phyloP scores from a whole-genome alignment of 2,888 invertebrate genomes.

The Malacosoma neustria region DNA sequence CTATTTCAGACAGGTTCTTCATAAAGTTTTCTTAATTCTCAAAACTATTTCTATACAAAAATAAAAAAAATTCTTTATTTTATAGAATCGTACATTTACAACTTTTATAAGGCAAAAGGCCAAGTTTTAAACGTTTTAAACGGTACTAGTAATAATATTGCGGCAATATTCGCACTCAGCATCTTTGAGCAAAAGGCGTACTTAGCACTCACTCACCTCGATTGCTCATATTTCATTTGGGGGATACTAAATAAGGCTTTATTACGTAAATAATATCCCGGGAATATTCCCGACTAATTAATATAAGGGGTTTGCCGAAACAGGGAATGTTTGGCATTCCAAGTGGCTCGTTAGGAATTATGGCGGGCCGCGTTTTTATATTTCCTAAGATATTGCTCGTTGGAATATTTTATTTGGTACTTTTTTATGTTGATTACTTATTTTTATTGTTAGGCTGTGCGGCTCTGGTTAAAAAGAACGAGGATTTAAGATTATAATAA shows the following conservation, averaged over 20 bases:
- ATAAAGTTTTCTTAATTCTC: too few species aligned
- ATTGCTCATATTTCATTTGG: conserved; percentile 67
- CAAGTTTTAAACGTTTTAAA: too few species aligned
- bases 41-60: too few species aligned
- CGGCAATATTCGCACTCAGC: neutral
- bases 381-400: neutral
- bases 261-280: conserved; percentile 70
- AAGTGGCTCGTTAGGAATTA: conserved; percentile 23
- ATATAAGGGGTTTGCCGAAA: conserved; percentile 57
- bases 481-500: too few species aligned
- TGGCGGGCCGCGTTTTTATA: neutral
- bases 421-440: too few species aligned
- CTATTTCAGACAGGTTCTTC: too few species aligned
- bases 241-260: conserved; percentile 68
- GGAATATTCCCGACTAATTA: conserved; percentile 68
- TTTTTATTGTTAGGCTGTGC: too few species aligned
- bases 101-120: too few species aligned
- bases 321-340: conserved; percentile 32
- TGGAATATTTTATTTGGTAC: too few species aligned
- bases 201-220: conserved; percentile 59
- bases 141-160: neutral
- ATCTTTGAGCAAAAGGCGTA: conserved; percentile 12
- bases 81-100: too few species aligned
- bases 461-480: too few species aligned
- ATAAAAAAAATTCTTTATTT: too few species aligned